These are phyloP conservation scores for Panthera tigris DNA, from an alignment of 2,113 vertebrate genomes.

Conservation along the genomic window DNA sequence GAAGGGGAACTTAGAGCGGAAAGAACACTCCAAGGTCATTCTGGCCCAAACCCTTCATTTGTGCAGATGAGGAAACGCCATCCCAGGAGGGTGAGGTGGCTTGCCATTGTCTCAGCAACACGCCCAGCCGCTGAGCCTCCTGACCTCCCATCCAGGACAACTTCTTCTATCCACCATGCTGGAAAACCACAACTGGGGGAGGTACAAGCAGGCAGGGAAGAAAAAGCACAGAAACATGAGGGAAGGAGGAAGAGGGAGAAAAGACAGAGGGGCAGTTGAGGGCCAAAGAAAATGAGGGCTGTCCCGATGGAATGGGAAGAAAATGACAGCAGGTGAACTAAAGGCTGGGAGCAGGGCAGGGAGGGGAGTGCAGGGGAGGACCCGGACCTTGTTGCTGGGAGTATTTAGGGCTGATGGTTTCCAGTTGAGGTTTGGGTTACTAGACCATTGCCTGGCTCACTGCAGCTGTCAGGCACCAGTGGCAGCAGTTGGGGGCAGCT, in stretches of 20 bases:
- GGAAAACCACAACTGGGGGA: background rate
- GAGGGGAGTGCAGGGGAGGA: background rate
- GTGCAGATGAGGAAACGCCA: constrained; percentile 12
- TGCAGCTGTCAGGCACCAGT: constrained; percentile 2
- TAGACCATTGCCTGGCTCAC: constrained; percentile 30
- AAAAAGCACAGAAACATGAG: background rate
- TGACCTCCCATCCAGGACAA: background rate
- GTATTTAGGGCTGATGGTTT: background rate
- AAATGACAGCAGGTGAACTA: background rate
- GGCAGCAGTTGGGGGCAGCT: constrained; percentile 48
- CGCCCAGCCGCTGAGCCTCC: background rate
- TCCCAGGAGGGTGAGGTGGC: background rate
- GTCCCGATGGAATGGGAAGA: background rate
- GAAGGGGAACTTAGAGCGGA: background rate
- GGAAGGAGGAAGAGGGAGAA: background rate
- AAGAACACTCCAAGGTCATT: background rate
- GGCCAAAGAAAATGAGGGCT: background rate
- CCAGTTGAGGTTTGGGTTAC: constrained; percentile 30
- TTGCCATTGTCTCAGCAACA: background rate
- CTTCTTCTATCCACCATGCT: background rate
- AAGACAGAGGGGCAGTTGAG: background rate
- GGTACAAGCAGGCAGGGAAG: background rate
- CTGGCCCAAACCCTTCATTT: background rate
- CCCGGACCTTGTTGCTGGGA: background rate
- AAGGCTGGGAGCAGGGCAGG: background rate